Evolutionary conservation across 2,888 invertebrate species (phyloP), one percentile per base, ranked within the genome.

Genomic region (Macroteleia sp.): DNA sequence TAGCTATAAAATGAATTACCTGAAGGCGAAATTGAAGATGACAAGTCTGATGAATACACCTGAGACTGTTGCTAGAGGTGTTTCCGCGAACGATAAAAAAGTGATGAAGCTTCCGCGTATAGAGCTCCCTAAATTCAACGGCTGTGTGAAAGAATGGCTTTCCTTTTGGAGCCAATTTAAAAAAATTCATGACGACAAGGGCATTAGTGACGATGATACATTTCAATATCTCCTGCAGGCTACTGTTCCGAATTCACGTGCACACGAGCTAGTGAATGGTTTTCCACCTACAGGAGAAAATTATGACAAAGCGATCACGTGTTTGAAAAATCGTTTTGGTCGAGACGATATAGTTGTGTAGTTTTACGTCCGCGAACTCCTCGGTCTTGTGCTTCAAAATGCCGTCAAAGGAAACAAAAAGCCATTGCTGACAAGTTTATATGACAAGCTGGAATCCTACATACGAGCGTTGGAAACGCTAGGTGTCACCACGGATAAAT

Each of bases 111-210:
- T 30, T 30, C 80, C 84, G 3, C 74, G 69, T 8, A 39, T 82
- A 9, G 75, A 86, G 46, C 52, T 85, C 3, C 54, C 44, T 1
- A 82, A 83, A 69, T 86, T 83, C 56, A 69, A 48, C 41, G 84
- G 84, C 6, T 56, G 73, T 16, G 39, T 82, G 1, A 64, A 61
- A 17, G 71, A 81, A 2, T 86, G 84, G 85, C 59, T 85, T 1
- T 52, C 71, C 1, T 87, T 85, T 56, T 86, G 84, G 83, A 75
- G 77, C 1, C 83, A 83, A 22, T 86, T 84, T 52, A 16, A 52
- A 19, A 84, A 83, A 57, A 81, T 85, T 3, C 69, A 87, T 41
- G 82, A 84, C 16, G 82, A 84, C 42, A 41, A 34, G 12, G 25
- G 59, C 0, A 14, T 80, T 28, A n/a, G 50, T 12, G 32, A 67